phyloP scores from a whole-genome alignment of 2,888 invertebrate genomes.

The Leuctra nigra region DNA sequence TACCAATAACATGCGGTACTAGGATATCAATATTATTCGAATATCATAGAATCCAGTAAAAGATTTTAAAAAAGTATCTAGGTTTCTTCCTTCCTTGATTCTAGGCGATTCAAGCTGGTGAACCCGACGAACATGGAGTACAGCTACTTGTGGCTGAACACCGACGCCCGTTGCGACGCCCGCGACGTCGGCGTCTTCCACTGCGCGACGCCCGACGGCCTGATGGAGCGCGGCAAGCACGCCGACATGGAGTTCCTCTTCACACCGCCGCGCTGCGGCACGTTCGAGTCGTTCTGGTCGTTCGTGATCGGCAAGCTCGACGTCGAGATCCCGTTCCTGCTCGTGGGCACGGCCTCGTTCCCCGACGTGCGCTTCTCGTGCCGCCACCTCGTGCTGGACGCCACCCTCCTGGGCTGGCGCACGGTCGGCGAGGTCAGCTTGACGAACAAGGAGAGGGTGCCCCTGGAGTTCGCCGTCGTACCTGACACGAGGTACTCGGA shows the following conservation, averaged over 20 bases:
- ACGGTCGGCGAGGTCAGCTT: constrained; percentile 42
- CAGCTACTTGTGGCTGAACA: constrained; percentile 51
- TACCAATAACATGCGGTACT: too few relatives aligned
- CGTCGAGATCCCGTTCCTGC: constrained; percentile 49
- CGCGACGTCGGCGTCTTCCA: constrained; percentile 45
- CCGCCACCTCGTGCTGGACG: constrained; percentile 51
- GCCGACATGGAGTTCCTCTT: constrained; percentile 57
- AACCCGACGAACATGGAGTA: constrained; percentile 59
- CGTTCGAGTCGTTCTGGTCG: constrained; percentile 59
- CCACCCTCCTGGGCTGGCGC: constrained; percentile 47
- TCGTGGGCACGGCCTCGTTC: constrained; percentile 57
- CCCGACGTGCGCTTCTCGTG: constrained; percentile 54
- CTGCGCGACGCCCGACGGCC: constrained; percentile 53
- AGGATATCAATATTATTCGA: too few relatives aligned
- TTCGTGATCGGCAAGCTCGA: constrained; percentile 53
- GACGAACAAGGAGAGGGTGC: constrained; percentile 49
- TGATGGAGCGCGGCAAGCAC: constrained; percentile 52
- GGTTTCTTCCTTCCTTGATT: constrained; percentile 24
- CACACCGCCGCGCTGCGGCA: constrained; percentile 53
- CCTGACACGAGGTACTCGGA: constrained; percentile 50
- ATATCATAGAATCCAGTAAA: too few relatives aligned
- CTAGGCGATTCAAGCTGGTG: constrained; percentile 54
- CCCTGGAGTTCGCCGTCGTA: constrained; percentile 47
- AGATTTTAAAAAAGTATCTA: too few relatives aligned
- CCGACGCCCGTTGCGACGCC: constrained; percentile 42